A percentile compares a stretch with the other conserved stretches of the same genome.
phyloP scores from a whole-genome alignment of 53 echinoderm and acorn worm genomes.

The Glandiceps talaboti region DNA sequence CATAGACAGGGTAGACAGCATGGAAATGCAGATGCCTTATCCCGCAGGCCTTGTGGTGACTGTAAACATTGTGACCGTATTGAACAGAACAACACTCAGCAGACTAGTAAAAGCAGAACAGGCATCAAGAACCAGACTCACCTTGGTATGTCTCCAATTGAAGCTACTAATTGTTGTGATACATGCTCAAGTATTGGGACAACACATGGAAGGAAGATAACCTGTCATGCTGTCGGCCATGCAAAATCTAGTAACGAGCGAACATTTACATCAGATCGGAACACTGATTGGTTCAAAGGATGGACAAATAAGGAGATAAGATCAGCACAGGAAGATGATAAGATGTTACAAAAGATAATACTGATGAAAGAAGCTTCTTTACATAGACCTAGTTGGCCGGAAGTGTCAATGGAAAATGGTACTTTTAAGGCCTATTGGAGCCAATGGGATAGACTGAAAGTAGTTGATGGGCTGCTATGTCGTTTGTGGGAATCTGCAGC shows the following conservation, averaged over 20 bases:
- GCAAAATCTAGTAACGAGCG: too few relatives aligned
- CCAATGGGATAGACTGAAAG: conserved; percentile 35
- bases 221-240: too few relatives aligned
- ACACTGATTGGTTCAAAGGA: too few relatives aligned
- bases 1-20: conserved; percentile 25
- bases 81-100: neutral
- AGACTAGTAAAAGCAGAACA: neutral
- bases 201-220: too few relatives aligned
- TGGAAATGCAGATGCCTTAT: conserved; percentile 25
- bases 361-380: conserved; percentile 1
- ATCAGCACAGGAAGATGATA: neutral
- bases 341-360: conserved; percentile 4
- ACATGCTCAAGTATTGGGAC: too few relatives aligned
- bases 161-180: too few relatives aligned
- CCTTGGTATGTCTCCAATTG: too few relatives aligned
- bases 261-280: too few relatives aligned
- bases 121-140: neutral
- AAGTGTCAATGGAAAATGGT: neutral
- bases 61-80: conserved; percentile 27
- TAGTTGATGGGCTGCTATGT: conserved; percentile 17
- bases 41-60: neutral
- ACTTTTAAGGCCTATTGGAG: conserved; percentile 24
- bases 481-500: conserved; percentile 43
- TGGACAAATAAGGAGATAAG: neutral
- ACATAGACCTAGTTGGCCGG: conserved; percentile 18